phyloP scores from a whole-genome alignment of 2,888 invertebrate species.

The Acanthoscelides obtectus region DNA sequence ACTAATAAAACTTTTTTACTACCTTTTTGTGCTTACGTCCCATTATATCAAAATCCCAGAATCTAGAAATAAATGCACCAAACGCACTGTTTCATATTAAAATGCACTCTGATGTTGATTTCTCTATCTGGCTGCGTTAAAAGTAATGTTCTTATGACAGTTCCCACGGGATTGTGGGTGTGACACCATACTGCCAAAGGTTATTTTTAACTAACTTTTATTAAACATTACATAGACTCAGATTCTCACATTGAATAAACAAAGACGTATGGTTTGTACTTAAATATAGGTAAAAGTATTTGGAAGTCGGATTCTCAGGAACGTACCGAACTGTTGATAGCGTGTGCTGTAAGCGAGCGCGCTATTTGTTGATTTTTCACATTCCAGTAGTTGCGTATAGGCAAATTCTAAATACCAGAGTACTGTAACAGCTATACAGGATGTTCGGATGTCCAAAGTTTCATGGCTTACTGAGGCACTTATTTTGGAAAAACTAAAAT shows the following conservation, averaged over 20 bases:
- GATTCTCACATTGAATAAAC: not conserved
- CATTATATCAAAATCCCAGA: not conserved
- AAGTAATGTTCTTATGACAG: not conserved
- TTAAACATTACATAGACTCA: not conserved
- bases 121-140: not conserved
- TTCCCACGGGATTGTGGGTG: not conserved
- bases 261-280: not conserved
- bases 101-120: not conserved
- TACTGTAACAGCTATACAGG: too few relatives aligned
- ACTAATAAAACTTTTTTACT: not conserved
- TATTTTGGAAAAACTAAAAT: too few relatives aligned
- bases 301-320: not conserved
- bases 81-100: not conserved
- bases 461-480: too few relatives aligned
- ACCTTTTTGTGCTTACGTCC: not conserved
- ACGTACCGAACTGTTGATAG: too few relatives aligned
- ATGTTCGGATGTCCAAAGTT: too few relatives aligned
- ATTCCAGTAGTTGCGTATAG: too few relatives aligned
- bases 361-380: too few relatives aligned
- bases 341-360: too few relatives aligned
- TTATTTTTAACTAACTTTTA: not conserved
- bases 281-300: not conserved
- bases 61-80: too few relatives aligned
- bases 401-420: too few relatives aligned
- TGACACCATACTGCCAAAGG: not conserved